Percentiles rank a stretch among this genome's conserved stretches.
These are phyloP conservation scores for Rhabdornis inornatus DNA, from an alignment of 2,113 vertebrate species.

Conservation along the genomic window DNA sequence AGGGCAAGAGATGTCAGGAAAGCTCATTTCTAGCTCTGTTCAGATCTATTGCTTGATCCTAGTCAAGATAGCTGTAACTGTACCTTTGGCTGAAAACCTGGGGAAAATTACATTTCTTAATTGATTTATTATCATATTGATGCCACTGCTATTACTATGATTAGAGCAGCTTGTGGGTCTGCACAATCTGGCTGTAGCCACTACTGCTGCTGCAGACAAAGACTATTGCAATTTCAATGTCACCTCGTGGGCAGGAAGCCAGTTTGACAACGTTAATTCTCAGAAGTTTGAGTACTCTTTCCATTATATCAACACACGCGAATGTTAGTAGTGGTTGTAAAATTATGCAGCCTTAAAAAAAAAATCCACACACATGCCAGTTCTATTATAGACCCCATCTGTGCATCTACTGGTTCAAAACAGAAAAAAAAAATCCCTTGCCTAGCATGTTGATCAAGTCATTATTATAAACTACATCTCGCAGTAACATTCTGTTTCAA, in stretches of 20 bases:
- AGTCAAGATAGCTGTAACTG: background rate
- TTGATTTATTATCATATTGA: background rate
- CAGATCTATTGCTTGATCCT: background rate
- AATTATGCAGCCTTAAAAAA: conserved; percentile 22
- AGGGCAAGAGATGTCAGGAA: background rate
- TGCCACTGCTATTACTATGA: background rate
- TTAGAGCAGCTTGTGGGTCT: background rate
- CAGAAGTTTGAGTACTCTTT: background rate
- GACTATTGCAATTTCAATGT: background rate
- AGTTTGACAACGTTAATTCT: background rate
- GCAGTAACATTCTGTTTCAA: background rate
- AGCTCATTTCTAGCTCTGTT: background rate
- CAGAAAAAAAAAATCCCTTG: conserved; percentile 3
- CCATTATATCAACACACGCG: background rate
- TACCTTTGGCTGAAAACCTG: background rate
- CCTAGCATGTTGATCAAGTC: conserved; percentile 20
- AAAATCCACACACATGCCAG: background rate
- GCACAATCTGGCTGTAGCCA: background rate
- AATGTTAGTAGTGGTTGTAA: background rate
- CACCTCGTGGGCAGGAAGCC: background rate
- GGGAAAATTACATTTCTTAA: background rate
- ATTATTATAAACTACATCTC: conserved; percentile 28
- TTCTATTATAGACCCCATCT: conserved; percentile 41
- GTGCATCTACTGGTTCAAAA: conserved; percentile 29
- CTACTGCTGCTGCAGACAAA: background rate